These are phyloP conservation scores for Ibycter americanus DNA, from an alignment of 2,797 vertebrate genomes.

Conservation along the genomic window DNA sequence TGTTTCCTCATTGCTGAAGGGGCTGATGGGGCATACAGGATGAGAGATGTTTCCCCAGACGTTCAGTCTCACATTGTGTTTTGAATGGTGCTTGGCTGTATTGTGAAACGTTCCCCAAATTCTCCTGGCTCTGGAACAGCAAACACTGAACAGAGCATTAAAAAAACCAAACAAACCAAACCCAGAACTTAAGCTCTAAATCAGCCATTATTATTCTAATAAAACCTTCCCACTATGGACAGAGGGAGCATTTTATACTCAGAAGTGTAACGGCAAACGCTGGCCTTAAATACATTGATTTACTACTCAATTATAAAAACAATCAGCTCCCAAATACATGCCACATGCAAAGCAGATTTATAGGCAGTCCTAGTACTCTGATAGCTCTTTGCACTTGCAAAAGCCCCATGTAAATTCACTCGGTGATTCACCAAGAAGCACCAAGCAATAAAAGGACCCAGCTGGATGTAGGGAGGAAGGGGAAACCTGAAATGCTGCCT, in stretches of 20 bases:
- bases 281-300: conserved; percentile 20
- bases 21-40: neutral
- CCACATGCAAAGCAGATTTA: neutral
- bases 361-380: neutral
- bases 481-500: neutral
- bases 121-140: neutral
- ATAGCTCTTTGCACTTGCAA: neutral
- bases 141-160: neutral
- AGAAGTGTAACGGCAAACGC: neutral
- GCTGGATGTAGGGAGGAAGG: neutral
- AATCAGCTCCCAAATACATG: neutral
- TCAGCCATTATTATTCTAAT: neutral
- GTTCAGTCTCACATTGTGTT: rapidly evolving
- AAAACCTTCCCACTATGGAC: neutral
- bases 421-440: neutral
- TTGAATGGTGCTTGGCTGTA: rapidly evolving
- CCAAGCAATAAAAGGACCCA: neutral
- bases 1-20: neutral
- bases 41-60: neutral
- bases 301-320: neutral
- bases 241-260: neutral
- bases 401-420: neutral
- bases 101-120: neutral
- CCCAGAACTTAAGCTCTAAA: neutral
- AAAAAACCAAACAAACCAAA: neutral